A percentile compares a stretch with the other conserved stretches of the same genome.
Conservation (phyloP, 1,140 invertebrate species). For the Homarus americanus region DNA sequence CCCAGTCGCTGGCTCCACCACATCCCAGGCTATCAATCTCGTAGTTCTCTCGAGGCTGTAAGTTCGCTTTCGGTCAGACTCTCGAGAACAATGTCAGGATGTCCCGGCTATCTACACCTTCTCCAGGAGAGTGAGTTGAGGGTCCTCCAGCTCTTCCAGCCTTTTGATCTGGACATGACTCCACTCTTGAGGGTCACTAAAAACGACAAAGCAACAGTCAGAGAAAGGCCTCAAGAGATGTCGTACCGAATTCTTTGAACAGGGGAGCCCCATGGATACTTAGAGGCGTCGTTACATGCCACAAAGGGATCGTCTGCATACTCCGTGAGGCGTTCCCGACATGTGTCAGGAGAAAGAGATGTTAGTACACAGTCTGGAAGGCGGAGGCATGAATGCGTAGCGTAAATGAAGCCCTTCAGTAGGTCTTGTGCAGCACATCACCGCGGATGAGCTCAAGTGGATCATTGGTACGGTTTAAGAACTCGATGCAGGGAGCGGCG, state of each 20-base stretch:
- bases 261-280: constrained; percentile 27
- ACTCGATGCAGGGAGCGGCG: constrained; percentile 7
- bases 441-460: constrained; percentile 41
- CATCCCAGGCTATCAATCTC: neutral
- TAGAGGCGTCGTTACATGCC: constrained; percentile 22
- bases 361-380: constrained; percentile 46
- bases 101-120: constrained; percentile 58
- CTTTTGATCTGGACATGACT: constrained; percentile 59
- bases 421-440: constrained; percentile 1
- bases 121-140: constrained; percentile 48
- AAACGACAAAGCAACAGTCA: constrained; percentile 44
- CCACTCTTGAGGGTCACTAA: constrained; percentile 36
- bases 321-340: constrained; percentile 36
- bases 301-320: constrained; percentile 6
- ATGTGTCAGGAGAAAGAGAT: constrained; percentile 31
- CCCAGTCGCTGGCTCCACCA: no score
- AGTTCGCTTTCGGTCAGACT: constrained; percentile 39
- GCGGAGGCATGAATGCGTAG: constrained; percentile 40
- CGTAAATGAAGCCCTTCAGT: constrained; percentile 24
- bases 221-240: constrained; percentile 25
- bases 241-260: constrained; percentile 2
- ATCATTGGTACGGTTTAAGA: constrained; percentile 43
- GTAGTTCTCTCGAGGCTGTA: neutral
- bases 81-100: constrained; percentile 50
- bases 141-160: constrained; percentile 46